Percentiles rank a stretch among this genome's conserved stretches.
Conservation (phyloP, 2,888 invertebrate species). For the Cryptops parisi region DNA sequence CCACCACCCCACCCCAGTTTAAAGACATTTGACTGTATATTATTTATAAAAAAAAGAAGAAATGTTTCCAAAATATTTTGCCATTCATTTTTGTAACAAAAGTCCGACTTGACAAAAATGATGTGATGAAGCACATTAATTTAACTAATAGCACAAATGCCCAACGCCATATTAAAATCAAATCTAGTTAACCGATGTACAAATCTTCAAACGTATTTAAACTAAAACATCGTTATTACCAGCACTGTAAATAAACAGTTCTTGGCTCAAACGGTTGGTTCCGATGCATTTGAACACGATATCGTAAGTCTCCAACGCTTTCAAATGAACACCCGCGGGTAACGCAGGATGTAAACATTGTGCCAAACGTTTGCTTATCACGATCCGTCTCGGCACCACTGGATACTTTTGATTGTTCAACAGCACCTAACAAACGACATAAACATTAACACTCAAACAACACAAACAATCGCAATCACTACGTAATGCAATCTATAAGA, state of each 20-base stretch:
- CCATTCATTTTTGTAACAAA: too few relatives aligned
- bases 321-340: slow-evolving; percentile 80
- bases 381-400: slow-evolving; percentile 69
- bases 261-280: slow-evolving; percentile 56
- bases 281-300: slow-evolving; percentile 81
- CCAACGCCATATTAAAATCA: too few relatives aligned
- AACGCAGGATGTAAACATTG: slow-evolving; percentile 88
- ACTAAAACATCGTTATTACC: too few relatives aligned
- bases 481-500: not conserved
- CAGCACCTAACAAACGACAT: slow-evolving; percentile 45
- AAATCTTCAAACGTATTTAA: too few relatives aligned
- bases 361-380: slow-evolving; percentile 75
- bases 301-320: slow-evolving; percentile 80
- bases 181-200: too few relatives aligned
- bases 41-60: too few relatives aligned
- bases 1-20: too few relatives aligned
- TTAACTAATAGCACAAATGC: too few relatives aligned
- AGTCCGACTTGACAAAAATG: not conserved
- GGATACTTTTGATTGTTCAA: slow-evolving; percentile 63
- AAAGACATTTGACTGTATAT: too few relatives aligned
- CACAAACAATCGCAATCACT: not conserved
- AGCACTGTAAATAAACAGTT: slow-evolving; percentile 68
- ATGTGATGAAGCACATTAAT: too few relatives aligned
- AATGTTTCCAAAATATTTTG: too few relatives aligned
- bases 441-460: not conserved